These are phyloP conservation scores for Astatotilapia flaviijosephi DNA, from an alignment of 2,113 vertebrate species.

Conservation along the genomic window DNA sequence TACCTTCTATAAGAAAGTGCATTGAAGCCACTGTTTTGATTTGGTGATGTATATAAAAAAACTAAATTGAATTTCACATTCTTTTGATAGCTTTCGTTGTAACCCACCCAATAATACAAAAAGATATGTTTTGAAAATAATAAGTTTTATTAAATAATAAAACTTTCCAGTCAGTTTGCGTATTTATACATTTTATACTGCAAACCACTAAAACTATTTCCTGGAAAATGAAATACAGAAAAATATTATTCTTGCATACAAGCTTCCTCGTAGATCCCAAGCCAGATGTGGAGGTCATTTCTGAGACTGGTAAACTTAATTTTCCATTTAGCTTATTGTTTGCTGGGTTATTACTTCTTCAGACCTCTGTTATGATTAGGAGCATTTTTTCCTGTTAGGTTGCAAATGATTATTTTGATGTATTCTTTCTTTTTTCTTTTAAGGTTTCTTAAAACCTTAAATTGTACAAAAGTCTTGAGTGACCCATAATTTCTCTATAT, in stretches of 20 bases:
- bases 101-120: not conserved
- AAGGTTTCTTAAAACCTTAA: not conserved
- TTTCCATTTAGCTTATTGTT: not conserved
- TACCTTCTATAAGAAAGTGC: not conserved
- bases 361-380: not conserved
- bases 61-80: not conserved
- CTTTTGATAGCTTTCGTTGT: not conserved
- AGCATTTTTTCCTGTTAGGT: not conserved
- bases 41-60: not conserved
- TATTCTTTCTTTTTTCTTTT: not conserved
- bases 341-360: not conserved
- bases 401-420: not conserved
- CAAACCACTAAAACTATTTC: not conserved
- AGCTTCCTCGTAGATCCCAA: not conserved
- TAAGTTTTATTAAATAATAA: not conserved
- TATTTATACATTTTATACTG: not conserved
- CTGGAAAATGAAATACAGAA: not conserved
- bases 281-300: not conserved
- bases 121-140: not conserved
- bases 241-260: not conserved
- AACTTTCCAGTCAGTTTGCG: not conserved
- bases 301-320: not conserved
- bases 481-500: not conserved
- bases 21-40: fast-evolving
- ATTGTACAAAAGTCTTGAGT: not conserved